phyloP scores from a whole-genome alignment of 2,888 invertebrate genomes.

The Aporophyla nigra region DNA sequence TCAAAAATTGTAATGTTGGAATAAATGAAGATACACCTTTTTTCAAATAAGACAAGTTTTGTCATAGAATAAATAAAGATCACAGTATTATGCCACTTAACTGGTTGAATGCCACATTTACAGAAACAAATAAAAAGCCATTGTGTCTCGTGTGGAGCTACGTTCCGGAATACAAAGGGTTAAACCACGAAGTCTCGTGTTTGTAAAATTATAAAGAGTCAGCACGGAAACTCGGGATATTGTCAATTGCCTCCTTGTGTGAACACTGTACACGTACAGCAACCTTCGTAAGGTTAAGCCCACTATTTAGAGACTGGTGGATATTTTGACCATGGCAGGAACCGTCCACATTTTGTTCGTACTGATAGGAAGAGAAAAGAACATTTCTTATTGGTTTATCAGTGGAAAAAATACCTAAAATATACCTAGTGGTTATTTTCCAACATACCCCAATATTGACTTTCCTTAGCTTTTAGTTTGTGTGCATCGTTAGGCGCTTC shows the following conservation, averaged over 20 bases:
- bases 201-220: not conserved
- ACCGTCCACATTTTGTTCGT: not conserved
- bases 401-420: not conserved
- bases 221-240: not conserved
- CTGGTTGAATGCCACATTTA: no score
- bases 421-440: not conserved
- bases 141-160: no score
- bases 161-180: no score
- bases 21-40: not conserved
- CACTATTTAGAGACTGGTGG: not conserved
- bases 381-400: not conserved
- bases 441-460: constrained; percentile 83
- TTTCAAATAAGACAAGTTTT: not conserved
- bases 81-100: not conserved
- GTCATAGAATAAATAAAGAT: not conserved
- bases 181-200: not conserved
- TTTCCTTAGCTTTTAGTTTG: constrained; percentile 72
- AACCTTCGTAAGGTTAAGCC: not conserved
- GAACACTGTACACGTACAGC: not conserved
- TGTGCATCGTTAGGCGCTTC: constrained; percentile 79
- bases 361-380: not conserved
- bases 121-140: no score
- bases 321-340: not conserved
- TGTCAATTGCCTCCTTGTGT: not conserved
- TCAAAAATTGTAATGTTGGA: not conserved